Conservation (phyloP, 2,888 invertebrate genomes). For the Neoascia interrupta region DNA sequence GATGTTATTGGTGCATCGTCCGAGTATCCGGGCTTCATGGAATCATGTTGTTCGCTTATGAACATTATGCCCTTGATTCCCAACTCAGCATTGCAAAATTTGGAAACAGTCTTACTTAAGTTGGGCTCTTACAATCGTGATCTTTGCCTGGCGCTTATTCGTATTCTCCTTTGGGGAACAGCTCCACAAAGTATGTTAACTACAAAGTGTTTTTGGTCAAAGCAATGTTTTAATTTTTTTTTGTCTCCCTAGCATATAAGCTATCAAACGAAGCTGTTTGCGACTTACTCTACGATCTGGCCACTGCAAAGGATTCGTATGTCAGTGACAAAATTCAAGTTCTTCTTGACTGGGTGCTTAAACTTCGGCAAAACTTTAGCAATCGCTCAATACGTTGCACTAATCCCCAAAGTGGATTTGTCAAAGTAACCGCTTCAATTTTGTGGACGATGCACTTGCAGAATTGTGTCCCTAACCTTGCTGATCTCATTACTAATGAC, state of each 20-base stretch:
- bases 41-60: slow-evolving; percentile 86
- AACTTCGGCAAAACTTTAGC: slow-evolving; percentile 76
- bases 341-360: slow-evolving; percentile 86
- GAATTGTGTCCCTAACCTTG: slow-evolving; percentile 83
- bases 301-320: slow-evolving; percentile 81
- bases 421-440: slow-evolving; percentile 91
- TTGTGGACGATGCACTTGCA: slow-evolving; percentile 87
- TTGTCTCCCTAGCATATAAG: slow-evolving; percentile 75
- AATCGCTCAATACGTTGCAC: slow-evolving; percentile 76
- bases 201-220: neutral
- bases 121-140: slow-evolving; percentile 85
- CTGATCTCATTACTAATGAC: slow-evolving; percentile 85
- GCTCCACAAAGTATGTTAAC: slow-evolving; percentile 77
- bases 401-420: slow-evolving; percentile 80
- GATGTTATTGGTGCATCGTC: slow-evolving; percentile 84
- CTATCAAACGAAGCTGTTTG: slow-evolving; percentile 84
- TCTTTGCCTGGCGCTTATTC: slow-evolving; percentile 82
- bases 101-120: slow-evolving; percentile 86
- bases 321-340: slow-evolving; percentile 84
- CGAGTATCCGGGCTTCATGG: slow-evolving; percentile 84
- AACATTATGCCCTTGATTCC: slow-evolving; percentile 85
- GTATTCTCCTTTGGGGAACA: slow-evolving; percentile 82
- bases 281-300: slow-evolving; percentile 89
- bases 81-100: slow-evolving; percentile 81
- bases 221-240: neutral